A percentile compares a stretch with the other conserved stretches of the same genome.
These are phyloP conservation scores for Lasioglossum lativentre DNA, from an alignment of 2,888 invertebrate genomes.

Conservation along the genomic window DNA sequence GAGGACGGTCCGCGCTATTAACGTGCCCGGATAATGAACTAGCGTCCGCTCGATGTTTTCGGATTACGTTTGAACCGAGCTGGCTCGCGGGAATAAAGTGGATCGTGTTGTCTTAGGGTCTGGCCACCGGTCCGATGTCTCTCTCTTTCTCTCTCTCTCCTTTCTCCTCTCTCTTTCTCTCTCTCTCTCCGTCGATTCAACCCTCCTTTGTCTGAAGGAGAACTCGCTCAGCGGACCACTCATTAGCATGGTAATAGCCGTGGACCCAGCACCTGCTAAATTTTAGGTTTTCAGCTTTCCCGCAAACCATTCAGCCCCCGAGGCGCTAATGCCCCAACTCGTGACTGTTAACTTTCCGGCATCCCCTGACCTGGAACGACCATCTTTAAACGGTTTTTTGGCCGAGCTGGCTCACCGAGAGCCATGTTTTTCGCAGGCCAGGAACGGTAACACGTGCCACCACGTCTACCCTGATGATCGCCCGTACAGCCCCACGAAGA, in stretches of 20 bases:
- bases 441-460: constrained; percentile 12
- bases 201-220: constrained; percentile 22
- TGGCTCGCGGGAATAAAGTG: constrained; percentile 25
- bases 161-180: not conserved
- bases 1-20: constrained; percentile 48
- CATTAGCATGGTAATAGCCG: constrained; percentile 58
- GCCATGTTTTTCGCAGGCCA: not conserved
- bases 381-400: constrained; percentile 24
- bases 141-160: not conserved
- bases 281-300: constrained; percentile 43
- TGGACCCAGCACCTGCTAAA: constrained; percentile 41
- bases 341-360: constrained; percentile 36
- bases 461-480: not conserved
- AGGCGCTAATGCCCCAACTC: constrained; percentile 40
- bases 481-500: not conserved
- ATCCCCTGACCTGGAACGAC: not conserved
- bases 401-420: not conserved
- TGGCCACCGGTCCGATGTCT: not conserved
- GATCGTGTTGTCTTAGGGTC: constrained; percentile 49
- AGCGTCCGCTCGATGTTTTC: constrained; percentile 54
- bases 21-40: constrained; percentile 61
- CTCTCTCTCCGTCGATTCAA: not conserved
- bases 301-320: constrained; percentile 15
- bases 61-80: constrained; percentile 35
- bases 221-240: constrained; percentile 31